Percentiles rank a stretch among this genome's conserved stretches.
Evolutionary conservation across 2,888 invertebrate genomes (phyloP).

Genomic region (Seira sanloemensis): DNA sequence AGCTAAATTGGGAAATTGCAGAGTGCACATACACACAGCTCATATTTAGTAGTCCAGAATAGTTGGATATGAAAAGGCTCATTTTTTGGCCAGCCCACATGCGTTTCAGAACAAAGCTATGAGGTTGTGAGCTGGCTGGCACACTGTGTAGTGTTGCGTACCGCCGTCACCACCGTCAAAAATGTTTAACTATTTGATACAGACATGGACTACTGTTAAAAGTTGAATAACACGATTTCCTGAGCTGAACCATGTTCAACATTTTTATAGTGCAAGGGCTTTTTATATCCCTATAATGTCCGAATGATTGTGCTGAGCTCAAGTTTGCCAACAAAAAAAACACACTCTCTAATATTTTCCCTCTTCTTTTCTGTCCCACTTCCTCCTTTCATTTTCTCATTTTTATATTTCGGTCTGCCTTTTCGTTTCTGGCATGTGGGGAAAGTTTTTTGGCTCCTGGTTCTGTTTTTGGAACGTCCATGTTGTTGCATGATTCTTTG

Average conservation of each 20-base stretch:
- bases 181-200: too few relatives aligned
- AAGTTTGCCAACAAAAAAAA: neutral
- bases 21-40: too few relatives aligned
- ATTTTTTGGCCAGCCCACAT: too few relatives aligned
- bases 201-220: neutral
- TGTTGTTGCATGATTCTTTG: neutral
- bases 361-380: neutral
- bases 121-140: too few relatives aligned
- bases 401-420: neutral
- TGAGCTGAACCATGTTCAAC: neutral
- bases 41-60: too few relatives aligned
- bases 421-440: neutral
- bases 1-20: neutral
- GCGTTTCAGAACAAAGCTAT: too few relatives aligned
- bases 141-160: too few relatives aligned
- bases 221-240: neutral
- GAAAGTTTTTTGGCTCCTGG: neutral
- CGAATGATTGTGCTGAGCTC: neutral
- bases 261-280: neutral
- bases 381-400: neutral
- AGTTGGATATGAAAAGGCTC: too few relatives aligned
- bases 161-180: too few relatives aligned
- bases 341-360: neutral
- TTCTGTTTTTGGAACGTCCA: neutral
- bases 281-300: neutral